These are phyloP conservation scores for Pelvicachromis taeniatus DNA, from an alignment of 2,113 vertebrate genomes.

Conservation along the genomic window DNA sequence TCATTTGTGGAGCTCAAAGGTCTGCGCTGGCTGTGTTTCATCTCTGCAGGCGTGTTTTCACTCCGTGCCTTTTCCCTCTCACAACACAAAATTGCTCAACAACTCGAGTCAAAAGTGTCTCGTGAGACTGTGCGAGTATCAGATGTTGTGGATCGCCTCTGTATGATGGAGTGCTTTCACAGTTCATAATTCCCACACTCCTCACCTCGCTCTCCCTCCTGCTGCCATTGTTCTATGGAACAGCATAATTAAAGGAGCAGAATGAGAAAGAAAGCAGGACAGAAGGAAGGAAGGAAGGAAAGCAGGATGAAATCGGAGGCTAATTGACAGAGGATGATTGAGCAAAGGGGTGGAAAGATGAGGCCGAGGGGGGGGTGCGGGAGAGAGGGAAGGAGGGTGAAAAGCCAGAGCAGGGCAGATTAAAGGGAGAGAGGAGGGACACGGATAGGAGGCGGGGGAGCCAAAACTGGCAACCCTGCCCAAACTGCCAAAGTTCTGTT, in stretches of 20 bases:
- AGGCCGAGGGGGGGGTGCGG: neutral
- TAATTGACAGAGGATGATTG: constrained; percentile 74
- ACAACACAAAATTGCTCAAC: neutral
- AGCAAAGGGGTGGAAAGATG: constrained; percentile 48
- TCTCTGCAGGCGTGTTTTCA: neutral
- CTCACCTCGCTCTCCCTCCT: constrained; percentile 30
- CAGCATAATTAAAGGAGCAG: constrained; percentile 59
- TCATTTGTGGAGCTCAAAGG: neutral
- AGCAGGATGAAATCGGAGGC: constrained; percentile 54
- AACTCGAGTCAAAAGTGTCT: neutral
- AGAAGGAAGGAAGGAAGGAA: constrained; percentile 36
- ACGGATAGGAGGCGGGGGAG: constrained; percentile 60
- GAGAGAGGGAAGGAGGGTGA: constrained; percentile 31
- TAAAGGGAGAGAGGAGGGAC: constrained; percentile 56
- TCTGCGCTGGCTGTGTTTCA: neutral
- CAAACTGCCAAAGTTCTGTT: constrained; percentile 69
- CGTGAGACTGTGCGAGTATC: constrained; percentile 1
- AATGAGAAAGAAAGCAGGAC: constrained; percentile 28
- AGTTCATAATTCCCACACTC: constrained; percentile 45
- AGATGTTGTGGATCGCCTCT: neutral
- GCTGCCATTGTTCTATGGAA: constrained; percentile 47
- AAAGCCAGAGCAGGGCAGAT: constrained; percentile 42
- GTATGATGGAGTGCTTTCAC: neutral
- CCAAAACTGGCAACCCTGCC: constrained; percentile 72
- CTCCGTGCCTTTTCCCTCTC: neutral